Evolutionary conservation across 2,113 vertebrate genomes (phyloP), one percentile per base, ranked within the genome.

Genomic region (Paradisaea rubra): DNA sequence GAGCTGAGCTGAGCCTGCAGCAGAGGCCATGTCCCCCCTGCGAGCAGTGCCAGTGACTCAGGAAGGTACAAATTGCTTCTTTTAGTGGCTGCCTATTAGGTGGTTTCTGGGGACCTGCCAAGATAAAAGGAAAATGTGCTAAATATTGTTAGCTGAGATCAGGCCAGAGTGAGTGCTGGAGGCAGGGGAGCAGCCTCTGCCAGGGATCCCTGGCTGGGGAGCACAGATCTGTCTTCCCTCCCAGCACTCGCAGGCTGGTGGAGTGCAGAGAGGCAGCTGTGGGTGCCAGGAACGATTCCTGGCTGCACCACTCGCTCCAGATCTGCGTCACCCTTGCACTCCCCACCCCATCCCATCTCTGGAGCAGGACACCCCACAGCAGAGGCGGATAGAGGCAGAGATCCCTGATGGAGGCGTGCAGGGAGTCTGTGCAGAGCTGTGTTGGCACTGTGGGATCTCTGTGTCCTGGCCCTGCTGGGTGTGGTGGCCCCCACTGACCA

Each of bases 291-390:
- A 68, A n/a, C 7, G 17, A 80, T 20, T 22, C 70, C 37, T 6
- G 2, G 23, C 53, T 56, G 52, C 28, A 39, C 57, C 59, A 19
- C 68, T 64, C 5, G 3, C 22, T 61, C 24, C 54, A 10, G 45
- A 28, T 53, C 31, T 33, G 42, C 68, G 53, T 47, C 57, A 65
- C 44, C 16, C 80, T 14, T 0, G 1, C 27, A 25, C 9, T 37
- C 13, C 18, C 42, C 0, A 0, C 3, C 14, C 16, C 1, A 1
- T 13, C n/a, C 61, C 3, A 0, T 5, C 27, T 41, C 56, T 2
- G 4, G 22, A 42, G 76, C 1, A 1, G 41, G 44, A 53, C 21
- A 8, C 20, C 49, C 49, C 30, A 3, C 0, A 18, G 76, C 76
- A 83, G 72, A 25, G 59, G 7, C 4, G 83, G 31, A 20, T 0